phyloP scores from a whole-genome alignment of 2,797 vertebrate species.

The Urosaurus nigricauda region DNA sequence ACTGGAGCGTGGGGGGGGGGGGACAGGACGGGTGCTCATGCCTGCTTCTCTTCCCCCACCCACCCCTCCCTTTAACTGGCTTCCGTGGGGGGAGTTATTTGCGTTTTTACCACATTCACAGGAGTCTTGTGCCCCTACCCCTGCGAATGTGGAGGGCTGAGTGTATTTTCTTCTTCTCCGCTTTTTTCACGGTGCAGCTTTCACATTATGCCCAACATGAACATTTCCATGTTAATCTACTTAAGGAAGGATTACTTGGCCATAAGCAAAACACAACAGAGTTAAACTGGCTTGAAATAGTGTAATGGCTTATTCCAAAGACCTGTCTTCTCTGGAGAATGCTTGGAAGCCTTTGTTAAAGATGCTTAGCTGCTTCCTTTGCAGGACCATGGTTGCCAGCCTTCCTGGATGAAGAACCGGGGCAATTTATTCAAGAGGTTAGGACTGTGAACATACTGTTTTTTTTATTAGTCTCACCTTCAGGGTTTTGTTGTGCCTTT shows the following conservation, averaged over 20 bases:
- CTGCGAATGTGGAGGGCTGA: no score
- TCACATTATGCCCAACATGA: no score
- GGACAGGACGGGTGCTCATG: no score
- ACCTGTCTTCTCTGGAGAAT: not conserved
- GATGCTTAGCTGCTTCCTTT: not conserved
- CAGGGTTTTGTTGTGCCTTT: conserved; percentile 90
- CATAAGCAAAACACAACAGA: not conserved
- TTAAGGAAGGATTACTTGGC: not conserved
- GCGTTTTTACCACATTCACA: no score
- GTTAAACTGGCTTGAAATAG: not conserved
- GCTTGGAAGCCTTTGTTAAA: not conserved
- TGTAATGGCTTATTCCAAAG: not conserved
- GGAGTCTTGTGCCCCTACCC: no score
- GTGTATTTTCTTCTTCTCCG: no score
- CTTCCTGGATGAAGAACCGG: not conserved
- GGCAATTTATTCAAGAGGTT: not conserved
- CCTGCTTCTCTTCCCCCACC: no score
- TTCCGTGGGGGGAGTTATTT: no score
- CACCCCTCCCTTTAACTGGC: no score
- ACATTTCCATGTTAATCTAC: not conserved
- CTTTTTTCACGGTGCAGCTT: no score
- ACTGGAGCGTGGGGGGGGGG: no score
- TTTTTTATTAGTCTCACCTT: conserved; percentile 82
- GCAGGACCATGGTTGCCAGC: not conserved
- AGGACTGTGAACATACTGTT: not conserved